A percentile compares a stretch with the other conserved stretches of the same genome.
Evolutionary conservation across 2,113 vertebrate species (phyloP).

Genomic region (Dromaius novaehollandiae): DNA sequence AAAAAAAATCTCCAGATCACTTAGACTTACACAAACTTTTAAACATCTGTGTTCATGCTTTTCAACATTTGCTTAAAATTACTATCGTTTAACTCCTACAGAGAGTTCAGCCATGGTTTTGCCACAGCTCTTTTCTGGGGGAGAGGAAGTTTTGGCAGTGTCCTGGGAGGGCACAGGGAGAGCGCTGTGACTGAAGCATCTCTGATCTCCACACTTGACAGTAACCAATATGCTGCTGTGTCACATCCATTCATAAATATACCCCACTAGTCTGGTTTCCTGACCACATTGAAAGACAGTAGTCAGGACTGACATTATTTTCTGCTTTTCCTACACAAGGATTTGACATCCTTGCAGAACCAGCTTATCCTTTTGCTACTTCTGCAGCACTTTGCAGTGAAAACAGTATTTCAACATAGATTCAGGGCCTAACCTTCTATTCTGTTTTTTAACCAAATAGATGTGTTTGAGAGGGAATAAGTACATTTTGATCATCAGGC

Average conservation of each 20-base stretch:
- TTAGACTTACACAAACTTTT: not conserved
- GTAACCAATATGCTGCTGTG: rapidly evolving
- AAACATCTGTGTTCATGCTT: not conserved
- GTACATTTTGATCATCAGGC: not conserved
- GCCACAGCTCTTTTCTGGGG: not conserved
- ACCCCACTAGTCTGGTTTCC: not conserved
- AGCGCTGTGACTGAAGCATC: not conserved
- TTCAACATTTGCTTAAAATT: not conserved
- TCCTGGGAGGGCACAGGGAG: not conserved
- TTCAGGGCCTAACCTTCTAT: not conserved
- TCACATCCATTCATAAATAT: not conserved
- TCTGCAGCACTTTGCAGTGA: not conserved
- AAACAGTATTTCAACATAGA: not conserved
- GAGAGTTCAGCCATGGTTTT: not conserved
- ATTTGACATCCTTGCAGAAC: not conserved
- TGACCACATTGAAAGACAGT: not conserved
- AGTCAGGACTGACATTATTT: not conserved
- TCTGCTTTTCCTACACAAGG: not conserved
- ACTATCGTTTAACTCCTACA: not conserved
- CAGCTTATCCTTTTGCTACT: not conserved
- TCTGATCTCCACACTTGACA: not conserved
- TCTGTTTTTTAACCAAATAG: not conserved
- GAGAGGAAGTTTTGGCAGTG: not conserved
- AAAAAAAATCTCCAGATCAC: not conserved
- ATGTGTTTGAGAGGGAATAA: not conserved